These are phyloP conservation scores for Okapia johnstoni DNA, from an alignment of 2,113 vertebrate species.

Conservation along the genomic window DNA sequence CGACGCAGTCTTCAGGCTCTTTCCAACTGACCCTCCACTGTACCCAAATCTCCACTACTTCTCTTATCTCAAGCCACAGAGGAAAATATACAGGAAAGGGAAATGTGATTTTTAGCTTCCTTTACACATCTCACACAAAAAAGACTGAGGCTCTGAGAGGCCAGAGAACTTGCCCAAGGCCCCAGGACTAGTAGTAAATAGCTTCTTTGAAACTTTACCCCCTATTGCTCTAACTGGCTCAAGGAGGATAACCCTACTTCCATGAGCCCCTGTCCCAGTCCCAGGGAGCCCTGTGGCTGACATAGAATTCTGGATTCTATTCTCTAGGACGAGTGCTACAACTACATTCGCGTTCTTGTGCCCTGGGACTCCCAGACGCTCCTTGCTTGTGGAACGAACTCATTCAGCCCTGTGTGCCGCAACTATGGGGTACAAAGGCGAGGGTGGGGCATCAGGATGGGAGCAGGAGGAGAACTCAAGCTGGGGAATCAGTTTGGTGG, in stretches of 20 bases:
- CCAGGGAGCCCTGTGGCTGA: not conserved
- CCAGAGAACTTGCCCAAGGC: not conserved
- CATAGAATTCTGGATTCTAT: constrained; percentile 30
- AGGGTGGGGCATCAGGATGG: not conserved
- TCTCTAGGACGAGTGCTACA: constrained; percentile 92
- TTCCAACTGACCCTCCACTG: not conserved
- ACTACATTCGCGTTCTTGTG: constrained; percentile 95
- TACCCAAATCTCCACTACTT: not conserved
- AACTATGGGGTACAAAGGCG: constrained; percentile 87
- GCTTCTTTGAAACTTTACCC: not conserved
- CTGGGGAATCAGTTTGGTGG: not conserved
- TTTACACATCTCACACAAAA: not conserved
- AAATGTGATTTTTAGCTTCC: not conserved
- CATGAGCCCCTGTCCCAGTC: not conserved
- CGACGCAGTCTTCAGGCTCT: not conserved
- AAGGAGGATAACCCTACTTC: not conserved
- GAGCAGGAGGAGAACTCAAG: not conserved
- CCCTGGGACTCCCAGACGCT: constrained; percentile 88
- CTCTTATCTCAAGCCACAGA: not conserved
- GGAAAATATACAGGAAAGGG: not conserved
- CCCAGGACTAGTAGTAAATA: not conserved
- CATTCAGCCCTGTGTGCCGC: constrained; percentile 94
- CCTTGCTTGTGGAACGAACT: constrained; percentile 93
- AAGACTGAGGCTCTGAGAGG: not conserved
- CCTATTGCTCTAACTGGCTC: not conserved